A percentile compares a stretch with the other conserved stretches of the same genome.
phyloP scores from a whole-genome alignment of 1,140 invertebrate species.

The Cydia fagiglandana region DNA sequence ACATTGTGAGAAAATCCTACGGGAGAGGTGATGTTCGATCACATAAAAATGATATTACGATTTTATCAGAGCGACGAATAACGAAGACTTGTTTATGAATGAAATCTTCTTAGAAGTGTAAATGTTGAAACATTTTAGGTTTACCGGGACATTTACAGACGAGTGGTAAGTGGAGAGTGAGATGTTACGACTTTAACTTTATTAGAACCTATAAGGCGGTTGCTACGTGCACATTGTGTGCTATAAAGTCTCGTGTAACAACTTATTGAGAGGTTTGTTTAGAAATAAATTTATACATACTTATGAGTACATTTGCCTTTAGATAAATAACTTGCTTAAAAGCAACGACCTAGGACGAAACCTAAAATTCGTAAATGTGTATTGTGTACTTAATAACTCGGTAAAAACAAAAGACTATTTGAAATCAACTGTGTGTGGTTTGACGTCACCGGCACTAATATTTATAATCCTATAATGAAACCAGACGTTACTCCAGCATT shows the following conservation, averaged over 20 bases:
- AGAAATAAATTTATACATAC: too few species aligned
- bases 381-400: too few species aligned
- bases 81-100: conserved; percentile 63
- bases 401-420: too few species aligned
- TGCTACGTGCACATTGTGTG: background rate
- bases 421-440: too few species aligned
- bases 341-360: too few species aligned
- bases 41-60: conserved; percentile 72
- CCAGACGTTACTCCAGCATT: background rate
- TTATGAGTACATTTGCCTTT: too few species aligned
- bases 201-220: conserved; percentile 9
- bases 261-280: background rate
- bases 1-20: conserved; percentile 66
- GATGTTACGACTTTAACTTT: conserved; percentile 14
- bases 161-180: conserved; percentile 7
- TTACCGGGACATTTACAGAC: conserved; percentile 18
- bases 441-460: too few species aligned
- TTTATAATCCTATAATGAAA: background rate
- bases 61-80: conserved; percentile 54
- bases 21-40: conserved; percentile 56
- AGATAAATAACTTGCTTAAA: too few species aligned
- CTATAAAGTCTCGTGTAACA: background rate
- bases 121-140: conserved; percentile 27
- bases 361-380: too few species aligned
- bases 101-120: conserved; percentile 56